Base-by-base conservation (phyloP, 1,140 invertebrate species). In the Brachionus koreanus region DNA sequence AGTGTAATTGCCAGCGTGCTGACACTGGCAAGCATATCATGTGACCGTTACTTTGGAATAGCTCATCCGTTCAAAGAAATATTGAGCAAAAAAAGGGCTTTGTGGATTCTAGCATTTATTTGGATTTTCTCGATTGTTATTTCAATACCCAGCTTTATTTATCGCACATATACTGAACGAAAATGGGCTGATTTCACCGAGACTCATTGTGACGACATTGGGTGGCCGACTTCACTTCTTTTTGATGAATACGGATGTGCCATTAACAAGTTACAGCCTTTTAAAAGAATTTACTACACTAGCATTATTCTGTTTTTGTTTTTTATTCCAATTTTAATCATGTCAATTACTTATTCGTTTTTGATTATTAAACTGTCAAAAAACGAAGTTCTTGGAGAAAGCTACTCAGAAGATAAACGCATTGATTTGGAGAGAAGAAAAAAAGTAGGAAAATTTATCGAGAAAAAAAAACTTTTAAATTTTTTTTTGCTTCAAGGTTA, bases 321-420 rank as follows among this genome's bases (percentile, higher is more conserved):
- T 84, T 88, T 88, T 83, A 61, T 87, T 57, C 87, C 87, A 0
- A 85, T 87, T 6, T 77, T 84, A 4, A 85, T 87, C 7, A 88
- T 88, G 87, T 82, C 84, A 0, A 83, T 85, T 12, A 86, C 86
- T 3, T 88, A 88, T 83, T 82, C 83, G 7, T 63, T 87, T 13
- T 86, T 88, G 7, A 85, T 87, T 23, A 85, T 84, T 82, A 85
- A 85, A 63, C 83, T 82, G 25, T 43, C 49, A 4, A 57, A 61
- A 25, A 23, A 29, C 0, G 49, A 42, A 42, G 52, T 81, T 7
- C 7, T 63, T 13, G 77, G 77, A 4, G 77, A 81, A 65, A 82
- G 83, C 23, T 43, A 39, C 42, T 72, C 67, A 19, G 67, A 72
- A 23, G 67, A 72, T 7, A 72, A 42, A 35, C 33, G 37, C 33